Evolutionary conservation across 2,797 vertebrate genomes (phyloP), one percentile per base, ranked within the genome.

Genomic region (Urocyon cinereoargenteus): DNA sequence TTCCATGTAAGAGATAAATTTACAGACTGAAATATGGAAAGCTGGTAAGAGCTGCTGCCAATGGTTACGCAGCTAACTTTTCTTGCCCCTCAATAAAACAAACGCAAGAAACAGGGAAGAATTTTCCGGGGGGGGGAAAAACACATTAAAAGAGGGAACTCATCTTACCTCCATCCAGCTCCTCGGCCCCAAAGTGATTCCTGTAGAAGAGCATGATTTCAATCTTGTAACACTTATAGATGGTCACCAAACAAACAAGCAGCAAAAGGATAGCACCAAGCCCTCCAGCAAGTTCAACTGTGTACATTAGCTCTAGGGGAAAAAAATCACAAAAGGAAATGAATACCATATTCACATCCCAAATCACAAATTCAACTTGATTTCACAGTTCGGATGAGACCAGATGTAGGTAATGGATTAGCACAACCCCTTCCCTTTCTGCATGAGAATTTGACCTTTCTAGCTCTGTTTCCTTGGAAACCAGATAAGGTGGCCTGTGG

Each of bases 191-290:
- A 98, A 99, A 99, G 99, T 99, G 99, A 97, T 99, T 99, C 97
- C 99, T 99, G 98, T 99, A 99, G 99, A 99, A 99, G 87, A 99
- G 99, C 99, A 99, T 99, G 97, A 99, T 99, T 98, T 99, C 99
- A 95, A 99, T 99, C 99, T 99, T 99, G 99, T 99, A 99, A 98
- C 99, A 99, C 98, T 99, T 99, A 99, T 99, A 99, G 98, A 99
- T 98, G 98, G 99, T 99, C 98, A 99, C 99, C 99, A 99, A 99
- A 97, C 99, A 99, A 98, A 99, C 99, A 98, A 99, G 99, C 91
- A 99, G 99, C 98, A 99, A 99, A 96, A 99, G 99, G 98, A 99
- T 99, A 94, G 99, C 99, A 98, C 99, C 99, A 97, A 99, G 99
- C 9, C 99, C 99, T 96, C 99, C 99, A 98, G 99, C 99, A 99